A percentile compares a stretch with the other conserved stretches of the same genome.
Conservation (phyloP, 2,113 vertebrate species). For the Oreamnos americanus region DNA sequence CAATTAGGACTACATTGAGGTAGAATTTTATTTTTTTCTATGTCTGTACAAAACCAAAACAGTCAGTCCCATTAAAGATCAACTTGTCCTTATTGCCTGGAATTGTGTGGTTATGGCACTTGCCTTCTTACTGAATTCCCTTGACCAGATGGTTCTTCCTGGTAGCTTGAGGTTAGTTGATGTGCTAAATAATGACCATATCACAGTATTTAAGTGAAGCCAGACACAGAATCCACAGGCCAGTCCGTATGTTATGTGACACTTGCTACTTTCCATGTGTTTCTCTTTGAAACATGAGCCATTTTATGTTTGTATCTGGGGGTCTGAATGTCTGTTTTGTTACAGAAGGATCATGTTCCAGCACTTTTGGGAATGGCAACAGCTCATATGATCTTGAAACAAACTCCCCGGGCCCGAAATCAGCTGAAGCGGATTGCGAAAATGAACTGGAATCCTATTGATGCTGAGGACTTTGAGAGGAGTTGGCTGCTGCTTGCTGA, state of each 20-base stretch:
- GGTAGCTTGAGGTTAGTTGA: background rate
- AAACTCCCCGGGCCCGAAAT: slow-evolving; percentile 94
- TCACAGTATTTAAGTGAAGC: background rate
- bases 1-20: background rate
- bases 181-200: background rate
- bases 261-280: background rate
- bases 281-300: background rate
- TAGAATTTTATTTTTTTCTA: background rate
- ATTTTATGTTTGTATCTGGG: slow-evolving; percentile 2
- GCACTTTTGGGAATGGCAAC: slow-evolving; percentile 97
- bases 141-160: background rate
- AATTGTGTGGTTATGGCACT: background rate
- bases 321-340: slow-evolving; percentile 30
- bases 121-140: background rate
- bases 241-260: background rate
- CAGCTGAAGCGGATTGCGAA: slow-evolving; percentile 96
- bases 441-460: slow-evolving; percentile 95
- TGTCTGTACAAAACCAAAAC: background rate
- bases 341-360: slow-evolving; percentile 94
- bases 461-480: slow-evolving; percentile 98
- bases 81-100: background rate
- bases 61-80: background rate
- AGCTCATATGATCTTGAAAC: slow-evolving; percentile 96
- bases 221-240: background rate
- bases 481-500: slow-evolving; percentile 97